Base-by-base conservation (phyloP, 2,888 invertebrate genomes). In the Ophion costatus region DNA sequence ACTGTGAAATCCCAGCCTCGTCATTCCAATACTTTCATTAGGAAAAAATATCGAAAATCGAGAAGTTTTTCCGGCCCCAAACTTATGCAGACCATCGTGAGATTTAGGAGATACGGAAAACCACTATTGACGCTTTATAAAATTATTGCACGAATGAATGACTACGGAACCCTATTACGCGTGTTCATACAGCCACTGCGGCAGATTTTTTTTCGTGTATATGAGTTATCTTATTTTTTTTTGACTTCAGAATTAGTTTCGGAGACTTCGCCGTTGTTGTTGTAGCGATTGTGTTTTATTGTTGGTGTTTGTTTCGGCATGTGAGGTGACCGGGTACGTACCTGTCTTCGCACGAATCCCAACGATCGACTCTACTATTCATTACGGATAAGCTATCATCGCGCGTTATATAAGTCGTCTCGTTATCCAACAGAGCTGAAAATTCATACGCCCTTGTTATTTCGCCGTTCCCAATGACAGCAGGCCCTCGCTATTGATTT, bases 371-470 rank as follows among this genome's bases (percentile, higher is more conserved):
- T 89, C 87, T 93, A 89, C 90, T 93, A 89, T 92, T 90, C 86
- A 88, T 89, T 86, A 91, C 89, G 86, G 93, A 93, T 89, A 90
- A 88, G 87, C 92, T 92, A 89, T 51, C 51, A 51, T 93, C 92
- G 77, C 92, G 91, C 86, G 89, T 87, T 90, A 92, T 93, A 89
- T 91, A 92, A 87, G 90, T 89, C 78, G 90, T 89, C 87, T 93
- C 93, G 87, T 90, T 90, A 91, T 93, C 93, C 91, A 93, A 88
- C 90, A 92, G 91, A 86, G 93, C 93, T 93, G 91, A 90, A 93
- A 51, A 93, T 90, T 89, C 85, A 91, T 86, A 89, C 86, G 82
- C 81, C 81, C 80, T 78, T 81, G 82, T 86, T 86, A 88, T 77
- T 83, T 80, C 1, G 84, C 79, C 71, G 78, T 67, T 75, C 80